Evolutionary conservation across 1,140 invertebrate genomes (phyloP).

Genomic region (Carposina sasakii): DNA sequence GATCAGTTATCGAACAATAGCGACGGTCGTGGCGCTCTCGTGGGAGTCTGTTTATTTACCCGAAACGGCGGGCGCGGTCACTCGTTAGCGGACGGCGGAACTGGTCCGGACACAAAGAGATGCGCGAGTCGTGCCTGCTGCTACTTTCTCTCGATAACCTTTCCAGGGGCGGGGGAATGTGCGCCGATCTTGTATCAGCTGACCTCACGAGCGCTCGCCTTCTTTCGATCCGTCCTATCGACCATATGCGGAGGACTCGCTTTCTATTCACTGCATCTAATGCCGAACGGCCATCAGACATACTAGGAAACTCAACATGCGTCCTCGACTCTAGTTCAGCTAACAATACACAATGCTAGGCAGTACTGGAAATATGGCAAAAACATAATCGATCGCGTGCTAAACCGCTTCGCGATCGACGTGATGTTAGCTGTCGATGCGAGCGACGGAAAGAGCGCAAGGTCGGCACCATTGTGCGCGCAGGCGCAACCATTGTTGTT

Average conservation of each 20-base stretch:
- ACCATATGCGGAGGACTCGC: slow-evolving; percentile 23
- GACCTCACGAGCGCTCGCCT: slow-evolving; percentile 23
- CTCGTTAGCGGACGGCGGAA: slow-evolving; percentile 5
- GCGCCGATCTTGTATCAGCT: slow-evolving; percentile 19
- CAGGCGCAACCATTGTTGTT: slow-evolving; percentile 27
- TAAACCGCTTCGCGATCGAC: not conserved
- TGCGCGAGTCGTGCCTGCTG: slow-evolving; percentile 20
- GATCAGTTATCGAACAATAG: not conserved
- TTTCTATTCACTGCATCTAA: slow-evolving; percentile 14
- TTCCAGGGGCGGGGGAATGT: slow-evolving; percentile 18
- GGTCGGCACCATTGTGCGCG: slow-evolving; percentile 32
- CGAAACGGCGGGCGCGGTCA: slow-evolving; percentile 8
- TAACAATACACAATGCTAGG: not conserved
- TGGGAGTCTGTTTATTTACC: slow-evolving; percentile 8
- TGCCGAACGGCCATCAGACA: slow-evolving; percentile 3
- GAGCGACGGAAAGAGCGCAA: slow-evolving; percentile 38
- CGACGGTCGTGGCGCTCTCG: not conserved
- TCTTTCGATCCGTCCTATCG: slow-evolving; percentile 13
- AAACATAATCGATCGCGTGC: not conserved
- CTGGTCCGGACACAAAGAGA: slow-evolving; percentile 23
- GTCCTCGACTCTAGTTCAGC: not conserved
- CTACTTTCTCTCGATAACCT: slow-evolving; percentile 36
- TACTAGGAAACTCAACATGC: not conserved
- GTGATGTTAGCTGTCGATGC: too few relatives aligned
- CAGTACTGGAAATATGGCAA: not conserved